A percentile compares a stretch with the other conserved stretches of the same genome.
phyloP scores from a whole-genome alignment of 2,797 vertebrate genomes.

The Moxostoma hubbsi region DNA sequence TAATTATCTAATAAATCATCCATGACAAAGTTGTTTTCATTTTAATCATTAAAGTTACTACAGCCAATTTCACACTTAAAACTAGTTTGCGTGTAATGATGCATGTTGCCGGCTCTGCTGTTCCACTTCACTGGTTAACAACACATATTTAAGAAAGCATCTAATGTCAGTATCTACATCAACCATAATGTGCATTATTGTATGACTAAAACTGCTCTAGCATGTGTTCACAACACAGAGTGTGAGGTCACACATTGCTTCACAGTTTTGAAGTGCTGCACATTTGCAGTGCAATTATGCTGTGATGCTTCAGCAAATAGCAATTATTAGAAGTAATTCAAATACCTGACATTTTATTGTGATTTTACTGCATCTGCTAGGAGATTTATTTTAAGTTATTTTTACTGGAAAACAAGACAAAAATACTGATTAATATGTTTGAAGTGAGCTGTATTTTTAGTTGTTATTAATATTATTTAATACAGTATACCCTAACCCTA shows the following conservation, averaged over 20 bases:
- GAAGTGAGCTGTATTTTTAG: no score
- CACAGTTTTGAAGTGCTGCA: background rate
- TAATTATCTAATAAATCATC: background rate
- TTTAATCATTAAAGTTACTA: background rate
- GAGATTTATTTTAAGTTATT: no score
- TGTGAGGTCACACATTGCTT: background rate
- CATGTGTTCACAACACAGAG: background rate
- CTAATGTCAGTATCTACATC: background rate
- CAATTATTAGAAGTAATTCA: background rate
- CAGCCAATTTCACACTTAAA: background rate
- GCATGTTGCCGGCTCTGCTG: background rate
- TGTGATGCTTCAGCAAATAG: background rate
- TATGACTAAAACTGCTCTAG: background rate
- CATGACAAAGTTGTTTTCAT: background rate
- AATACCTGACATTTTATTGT: no score
- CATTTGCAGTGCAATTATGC: background rate
- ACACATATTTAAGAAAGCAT: background rate
- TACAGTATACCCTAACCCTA: no score
- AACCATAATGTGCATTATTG: background rate
- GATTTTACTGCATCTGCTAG: no score
- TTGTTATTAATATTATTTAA: no score
- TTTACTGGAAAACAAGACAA: no score
- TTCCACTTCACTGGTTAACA: background rate
- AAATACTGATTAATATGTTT: no score
- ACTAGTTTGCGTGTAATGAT: background rate